phyloP scores from a whole-genome alignment of 2,888 invertebrate genomes.

The Athalia circularis region DNA sequence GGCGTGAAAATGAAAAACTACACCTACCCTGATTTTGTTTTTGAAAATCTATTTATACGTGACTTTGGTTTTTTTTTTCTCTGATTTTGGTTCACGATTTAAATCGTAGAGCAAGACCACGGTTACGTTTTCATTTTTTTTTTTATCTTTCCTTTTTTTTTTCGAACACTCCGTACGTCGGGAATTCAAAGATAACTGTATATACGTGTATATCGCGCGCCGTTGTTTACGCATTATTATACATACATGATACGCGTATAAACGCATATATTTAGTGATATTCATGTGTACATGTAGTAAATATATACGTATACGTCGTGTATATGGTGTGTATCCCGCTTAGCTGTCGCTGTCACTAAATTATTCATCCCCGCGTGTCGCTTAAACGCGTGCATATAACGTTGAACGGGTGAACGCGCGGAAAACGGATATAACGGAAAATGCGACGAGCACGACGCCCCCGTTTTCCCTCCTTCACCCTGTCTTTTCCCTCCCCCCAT shows the following conservation, averaged over 20 bases:
- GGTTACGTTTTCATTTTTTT: too few relatives aligned
- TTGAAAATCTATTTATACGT: too few relatives aligned
- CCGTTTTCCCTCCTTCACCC: background rate
- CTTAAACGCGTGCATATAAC: background rate
- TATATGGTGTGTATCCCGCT: background rate
- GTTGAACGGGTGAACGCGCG: conserved; percentile 42
- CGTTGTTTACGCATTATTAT: background rate
- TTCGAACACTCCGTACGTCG: too few relatives aligned
- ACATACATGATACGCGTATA: conserved; percentile 5
- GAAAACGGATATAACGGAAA: conserved; percentile 52
- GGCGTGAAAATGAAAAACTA: too few relatives aligned
- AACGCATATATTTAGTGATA: background rate
- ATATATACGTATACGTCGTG: too few relatives aligned
- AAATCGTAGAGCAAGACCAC: too few relatives aligned
- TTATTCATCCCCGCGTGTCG: conserved; percentile 61
- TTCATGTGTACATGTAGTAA: too few relatives aligned
- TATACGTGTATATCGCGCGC: conserved; percentile 26
- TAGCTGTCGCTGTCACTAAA: conserved; percentile 58
- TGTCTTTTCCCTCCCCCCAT: conserved; percentile 11
- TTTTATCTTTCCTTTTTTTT: too few relatives aligned
- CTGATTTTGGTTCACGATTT: too few relatives aligned
- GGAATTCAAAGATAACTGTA: background rate
- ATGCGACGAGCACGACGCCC: conserved; percentile 40
- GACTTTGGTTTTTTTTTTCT: too few relatives aligned
- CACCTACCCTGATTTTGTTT: too few relatives aligned